Evolutionary conservation across 2,888 invertebrate species (phyloP).

Genomic region (Eulithis testata): DNA sequence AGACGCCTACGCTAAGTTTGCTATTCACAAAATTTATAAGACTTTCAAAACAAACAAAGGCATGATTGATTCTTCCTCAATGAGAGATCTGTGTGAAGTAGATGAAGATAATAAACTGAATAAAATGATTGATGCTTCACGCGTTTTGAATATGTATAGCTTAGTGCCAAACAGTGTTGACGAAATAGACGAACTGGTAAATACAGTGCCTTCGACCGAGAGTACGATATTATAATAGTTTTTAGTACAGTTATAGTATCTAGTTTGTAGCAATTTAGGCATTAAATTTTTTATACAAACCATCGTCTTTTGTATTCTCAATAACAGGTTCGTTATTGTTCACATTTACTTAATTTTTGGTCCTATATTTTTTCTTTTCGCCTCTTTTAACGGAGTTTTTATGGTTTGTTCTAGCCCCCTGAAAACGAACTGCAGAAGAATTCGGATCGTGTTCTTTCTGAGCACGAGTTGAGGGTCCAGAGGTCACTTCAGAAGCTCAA

Average conservation of each 20-base stretch:
- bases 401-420: slow-evolving; percentile 89
- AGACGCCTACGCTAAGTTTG: slow-evolving; percentile 68
- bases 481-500: slow-evolving; percentile 96
- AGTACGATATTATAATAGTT: slow-evolving; percentile 29
- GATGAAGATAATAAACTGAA: slow-evolving; percentile 39
- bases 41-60: slow-evolving; percentile 58
- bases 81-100: slow-evolving; percentile 60
- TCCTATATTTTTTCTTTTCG: background rate
- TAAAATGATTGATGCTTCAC: slow-evolving; percentile 39
- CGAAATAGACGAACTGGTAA: slow-evolving; percentile 63
- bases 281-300: slow-evolving; percentile 7
- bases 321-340: slow-evolving; percentile 30
- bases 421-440: slow-evolving; percentile 97
- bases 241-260: slow-evolving; percentile 9
- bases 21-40: slow-evolving; percentile 68
- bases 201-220: slow-evolving; percentile 47
- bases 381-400: slow-evolving; percentile 9
- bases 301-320: slow-evolving; percentile 5
- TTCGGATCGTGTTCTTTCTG: slow-evolving; percentile 93
- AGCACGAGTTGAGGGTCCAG: slow-evolving; percentile 97
- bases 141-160: slow-evolving; percentile 61
- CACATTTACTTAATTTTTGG: slow-evolving; percentile 12
- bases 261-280: slow-evolving; percentile 23
- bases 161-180: slow-evolving; percentile 59
- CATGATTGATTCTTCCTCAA: slow-evolving; percentile 72